phyloP scores from a whole-genome alignment of 2,797 vertebrate genomes.

The Lerista edwardsae region DNA sequence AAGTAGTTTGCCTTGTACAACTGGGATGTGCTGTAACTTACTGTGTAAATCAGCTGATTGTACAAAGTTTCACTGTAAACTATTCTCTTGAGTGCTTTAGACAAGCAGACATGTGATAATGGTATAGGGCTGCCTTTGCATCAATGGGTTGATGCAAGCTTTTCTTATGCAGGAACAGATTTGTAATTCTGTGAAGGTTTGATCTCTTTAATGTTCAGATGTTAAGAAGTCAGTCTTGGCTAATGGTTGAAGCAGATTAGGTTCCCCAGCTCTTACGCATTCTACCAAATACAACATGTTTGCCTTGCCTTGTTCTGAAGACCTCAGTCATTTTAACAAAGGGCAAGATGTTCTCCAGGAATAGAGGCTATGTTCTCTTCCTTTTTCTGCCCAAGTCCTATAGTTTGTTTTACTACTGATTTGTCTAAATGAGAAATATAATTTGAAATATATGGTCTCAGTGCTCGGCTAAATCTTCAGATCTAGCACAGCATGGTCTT shows the following conservation, averaged over 20 bases:
- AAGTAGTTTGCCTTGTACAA: slow-evolving; percentile 62
- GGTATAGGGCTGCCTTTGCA: slow-evolving; percentile 49
- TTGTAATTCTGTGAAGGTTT: slow-evolving; percentile 61
- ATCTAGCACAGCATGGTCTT: slow-evolving; percentile 3
- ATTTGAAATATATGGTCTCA: neutral
- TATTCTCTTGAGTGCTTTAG: slow-evolving; percentile 63
- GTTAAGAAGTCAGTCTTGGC: slow-evolving; percentile 75
- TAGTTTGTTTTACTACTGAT: slow-evolving; percentile 35
- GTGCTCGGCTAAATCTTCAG: slow-evolving; percentile 41
- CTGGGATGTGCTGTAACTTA: slow-evolving; percentile 64
- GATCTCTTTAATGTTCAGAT: slow-evolving; percentile 1
- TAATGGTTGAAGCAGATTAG: slow-evolving; percentile 63
- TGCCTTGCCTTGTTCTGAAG: slow-evolving; percentile 65
- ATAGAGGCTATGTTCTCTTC: slow-evolving; percentile 42
- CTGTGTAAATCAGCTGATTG: slow-evolving; percentile 58
- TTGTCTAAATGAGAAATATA: slow-evolving; percentile 21
- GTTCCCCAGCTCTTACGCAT: slow-evolving; percentile 48
- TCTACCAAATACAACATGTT: slow-evolving; percentile 57
- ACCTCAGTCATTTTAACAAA: slow-evolving; percentile 11
- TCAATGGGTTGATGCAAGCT: slow-evolving; percentile 60
- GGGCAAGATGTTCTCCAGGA: neutral
- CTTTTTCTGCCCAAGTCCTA: slow-evolving; percentile 17
- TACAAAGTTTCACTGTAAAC: slow-evolving; percentile 61
- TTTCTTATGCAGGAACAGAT: slow-evolving; percentile 63
- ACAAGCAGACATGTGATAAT: slow-evolving; percentile 29